These are phyloP conservation scores for Scaeva pyrastri DNA, from an alignment of 2,888 invertebrate genomes.

Conservation along the genomic window DNA sequence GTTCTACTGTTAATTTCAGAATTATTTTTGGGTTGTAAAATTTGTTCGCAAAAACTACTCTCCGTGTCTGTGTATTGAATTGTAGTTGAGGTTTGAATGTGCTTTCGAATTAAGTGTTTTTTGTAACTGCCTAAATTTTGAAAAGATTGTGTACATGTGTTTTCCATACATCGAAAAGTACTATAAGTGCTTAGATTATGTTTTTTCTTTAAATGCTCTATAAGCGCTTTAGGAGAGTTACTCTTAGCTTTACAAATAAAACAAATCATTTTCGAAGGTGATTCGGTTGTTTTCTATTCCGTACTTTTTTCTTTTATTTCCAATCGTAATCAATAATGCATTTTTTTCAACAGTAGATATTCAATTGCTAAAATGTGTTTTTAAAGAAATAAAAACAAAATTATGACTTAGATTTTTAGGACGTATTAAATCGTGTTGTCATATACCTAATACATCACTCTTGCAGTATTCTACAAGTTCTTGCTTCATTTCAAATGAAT, in stretches of 20 bases:
- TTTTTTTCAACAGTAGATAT: no score
- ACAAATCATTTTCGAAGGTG: not conserved
- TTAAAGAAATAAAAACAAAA: not conserved
- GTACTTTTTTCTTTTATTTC: not conserved
- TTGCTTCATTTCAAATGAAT: no score
- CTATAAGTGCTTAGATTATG: conserved; percentile 2
- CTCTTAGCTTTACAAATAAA: not conserved
- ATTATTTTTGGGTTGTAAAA: no score
- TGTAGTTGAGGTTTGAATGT: no score
- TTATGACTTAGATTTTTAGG: not conserved
- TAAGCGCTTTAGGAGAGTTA: not conserved
- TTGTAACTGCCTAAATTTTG: conserved; percentile 10
- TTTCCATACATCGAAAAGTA: conserved; percentile 10
- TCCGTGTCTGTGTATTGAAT: no score
- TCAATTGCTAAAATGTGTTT: no score
- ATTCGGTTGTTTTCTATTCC: not conserved
- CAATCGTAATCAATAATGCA: not conserved
- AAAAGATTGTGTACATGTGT: not conserved
- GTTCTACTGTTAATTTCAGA: no score
- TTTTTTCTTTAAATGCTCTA: not conserved
- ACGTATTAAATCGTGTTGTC: not conserved
- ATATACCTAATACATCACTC: not conserved
- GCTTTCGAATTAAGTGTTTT: not conserved
- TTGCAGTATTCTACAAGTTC: no score
- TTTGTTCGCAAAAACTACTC: no score